Conservation (phyloP, 1,140 invertebrate species). For the Cotesia glomerata region DNA sequence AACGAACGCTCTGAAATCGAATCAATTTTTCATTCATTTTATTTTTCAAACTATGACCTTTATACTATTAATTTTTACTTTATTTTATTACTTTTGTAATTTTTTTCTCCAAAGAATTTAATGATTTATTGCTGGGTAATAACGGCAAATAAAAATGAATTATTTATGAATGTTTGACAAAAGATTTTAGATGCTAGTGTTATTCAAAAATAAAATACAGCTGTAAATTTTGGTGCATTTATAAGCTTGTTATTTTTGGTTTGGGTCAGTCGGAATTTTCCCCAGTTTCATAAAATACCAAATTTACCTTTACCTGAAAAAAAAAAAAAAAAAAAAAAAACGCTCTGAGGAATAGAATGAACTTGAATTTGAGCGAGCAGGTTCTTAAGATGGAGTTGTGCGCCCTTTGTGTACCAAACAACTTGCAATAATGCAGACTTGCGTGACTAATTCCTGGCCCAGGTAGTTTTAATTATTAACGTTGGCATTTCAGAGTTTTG, state of each 20-base stretch:
- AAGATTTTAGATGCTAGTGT: no score
- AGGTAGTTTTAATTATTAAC: slow-evolving; percentile 23
- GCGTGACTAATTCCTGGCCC: slow-evolving; percentile 23
- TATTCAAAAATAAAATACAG: no score
- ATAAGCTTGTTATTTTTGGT: no score
- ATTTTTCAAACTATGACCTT: background rate
- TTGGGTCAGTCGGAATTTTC: no score
- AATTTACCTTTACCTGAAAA: background rate
- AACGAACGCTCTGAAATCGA: slow-evolving; percentile 17
- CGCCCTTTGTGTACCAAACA: slow-evolving; percentile 15
- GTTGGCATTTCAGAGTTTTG: background rate
- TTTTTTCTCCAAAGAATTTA: background rate
- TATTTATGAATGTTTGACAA: no score
- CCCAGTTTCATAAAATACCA: background rate
- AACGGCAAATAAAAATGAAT: slow-evolving; percentile 13
- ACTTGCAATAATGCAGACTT: slow-evolving; percentile 1
- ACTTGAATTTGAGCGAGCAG: no score
- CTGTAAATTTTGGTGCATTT: no score
- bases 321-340: background rate
- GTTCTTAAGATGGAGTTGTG: background rate
- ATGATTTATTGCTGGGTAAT: background rate
- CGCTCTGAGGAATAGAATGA: no score
- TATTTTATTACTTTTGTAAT: background rate
- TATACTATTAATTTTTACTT: background rate
- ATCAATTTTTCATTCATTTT: slow-evolving; percentile 10